A percentile compares a stretch with the other conserved stretches of the same genome.
These are phyloP conservation scores for Procambarus virginalis DNA, from an alignment of 1,140 invertebrate genomes.

Conservation along the genomic window DNA sequence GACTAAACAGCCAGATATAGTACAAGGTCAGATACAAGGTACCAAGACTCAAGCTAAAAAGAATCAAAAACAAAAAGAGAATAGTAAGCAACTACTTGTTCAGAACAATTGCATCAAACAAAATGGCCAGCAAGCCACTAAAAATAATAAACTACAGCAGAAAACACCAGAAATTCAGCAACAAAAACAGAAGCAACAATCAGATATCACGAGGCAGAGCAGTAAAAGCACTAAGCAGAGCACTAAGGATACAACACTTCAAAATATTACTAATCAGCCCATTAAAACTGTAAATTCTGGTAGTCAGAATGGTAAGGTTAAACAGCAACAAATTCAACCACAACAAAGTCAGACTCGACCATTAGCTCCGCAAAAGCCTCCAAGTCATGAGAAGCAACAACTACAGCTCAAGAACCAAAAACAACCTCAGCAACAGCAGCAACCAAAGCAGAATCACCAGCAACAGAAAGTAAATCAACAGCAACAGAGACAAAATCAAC, in stretches of 20 bases:
- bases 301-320: constrained; percentile 19
- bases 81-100: constrained; percentile 18
- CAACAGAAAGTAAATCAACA: neutral
- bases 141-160: constrained; percentile 30
- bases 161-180: neutral
- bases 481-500: neutral
- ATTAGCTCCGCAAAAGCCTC: constrained; percentile 17
- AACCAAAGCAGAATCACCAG: neutral
- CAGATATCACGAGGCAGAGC: constrained; percentile 17
- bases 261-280: constrained; percentile 20
- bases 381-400: neutral
- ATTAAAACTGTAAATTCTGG: neutral
- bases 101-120: constrained; percentile 6
- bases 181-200: constrained; percentile 14
- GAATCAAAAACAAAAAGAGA: constrained; percentile 45
- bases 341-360: neutral
- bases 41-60: constrained; percentile 48
- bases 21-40: constrained; percentile 12
- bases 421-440: constrained; percentile 8
- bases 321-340: constrained; percentile 22
- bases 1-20: constrained; percentile 26
- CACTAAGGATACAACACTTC: constrained; percentile 15
- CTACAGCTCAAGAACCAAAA: neutral
- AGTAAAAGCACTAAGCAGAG: constrained; percentile 49
- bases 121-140: neutral